Conservation (phyloP, 2,888 invertebrate genomes). For the Eupithecia insigniata region DNA sequence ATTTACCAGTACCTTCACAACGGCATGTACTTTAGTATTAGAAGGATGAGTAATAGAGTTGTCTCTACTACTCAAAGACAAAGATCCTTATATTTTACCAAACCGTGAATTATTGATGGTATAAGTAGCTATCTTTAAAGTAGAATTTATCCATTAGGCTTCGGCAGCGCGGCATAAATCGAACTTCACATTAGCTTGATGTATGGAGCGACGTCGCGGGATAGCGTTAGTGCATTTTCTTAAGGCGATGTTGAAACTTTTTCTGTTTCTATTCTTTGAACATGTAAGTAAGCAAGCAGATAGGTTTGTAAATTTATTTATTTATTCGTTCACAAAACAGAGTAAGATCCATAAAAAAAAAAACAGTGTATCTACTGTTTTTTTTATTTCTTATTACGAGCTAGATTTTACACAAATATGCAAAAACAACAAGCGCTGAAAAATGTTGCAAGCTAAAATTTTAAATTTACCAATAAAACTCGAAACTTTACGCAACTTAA, state of each 20-base stretch:
- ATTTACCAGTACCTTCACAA: too few species aligned
- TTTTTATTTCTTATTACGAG: too few species aligned
- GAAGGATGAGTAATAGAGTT: too few species aligned
- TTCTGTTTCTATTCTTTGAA: neutral
- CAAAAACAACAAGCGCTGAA: too few species aligned
- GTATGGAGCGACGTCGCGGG: conserved; percentile 66
- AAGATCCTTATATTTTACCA: neutral
- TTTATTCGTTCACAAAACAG: too few species aligned
- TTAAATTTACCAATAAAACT: too few species aligned
- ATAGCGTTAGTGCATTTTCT: conserved; percentile 56
- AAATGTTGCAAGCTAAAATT: too few species aligned
- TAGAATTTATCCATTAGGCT: conserved; percentile 59
- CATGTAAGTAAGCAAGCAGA: neutral
- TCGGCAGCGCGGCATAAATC: conserved; percentile 70
- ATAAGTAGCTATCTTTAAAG: conserved; percentile 19
- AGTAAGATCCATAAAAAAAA: too few species aligned
- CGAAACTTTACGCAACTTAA: too few species aligned
- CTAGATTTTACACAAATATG: too few species aligned
- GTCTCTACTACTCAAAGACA: neutral
- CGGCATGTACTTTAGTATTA: too few species aligned
- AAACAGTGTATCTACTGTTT: too few species aligned
- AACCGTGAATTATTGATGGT: conserved; percentile 5
- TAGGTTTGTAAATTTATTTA: neutral
- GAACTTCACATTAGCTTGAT: conserved; percentile 74
- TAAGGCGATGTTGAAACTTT: conserved; percentile 52